Conservation (phyloP, 2,113 vertebrate species). For the Ochotona curzoniae region DNA sequence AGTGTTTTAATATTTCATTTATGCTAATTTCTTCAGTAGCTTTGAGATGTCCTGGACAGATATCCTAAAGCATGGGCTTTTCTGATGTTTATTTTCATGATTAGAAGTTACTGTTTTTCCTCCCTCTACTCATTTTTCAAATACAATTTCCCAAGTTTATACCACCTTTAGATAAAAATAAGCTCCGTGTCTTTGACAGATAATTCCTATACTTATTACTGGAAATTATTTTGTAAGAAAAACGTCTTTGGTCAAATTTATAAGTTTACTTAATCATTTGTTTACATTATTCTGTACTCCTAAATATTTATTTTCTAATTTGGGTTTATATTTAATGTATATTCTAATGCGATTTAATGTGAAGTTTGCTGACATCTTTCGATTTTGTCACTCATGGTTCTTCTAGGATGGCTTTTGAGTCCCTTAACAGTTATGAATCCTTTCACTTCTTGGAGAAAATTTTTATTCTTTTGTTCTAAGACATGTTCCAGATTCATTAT, state of each 20-base stretch:
- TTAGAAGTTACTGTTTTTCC: not conserved
- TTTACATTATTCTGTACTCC: not conserved
- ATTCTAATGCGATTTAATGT: not conserved
- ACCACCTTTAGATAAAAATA: not conserved
- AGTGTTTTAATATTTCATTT: not conserved
- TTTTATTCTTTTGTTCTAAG: not conserved
- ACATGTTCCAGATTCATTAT: not conserved
- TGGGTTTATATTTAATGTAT: not conserved
- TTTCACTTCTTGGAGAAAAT: not conserved
- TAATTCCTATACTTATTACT: not conserved
- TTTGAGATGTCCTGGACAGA: not conserved
- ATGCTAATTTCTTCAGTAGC: not conserved
- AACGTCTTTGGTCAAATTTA: not conserved
- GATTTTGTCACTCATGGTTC: not conserved
- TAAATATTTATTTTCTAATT: not conserved
- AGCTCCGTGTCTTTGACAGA: not conserved
- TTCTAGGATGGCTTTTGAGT: not conserved
- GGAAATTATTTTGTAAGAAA: not conserved
- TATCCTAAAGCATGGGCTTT: not conserved
- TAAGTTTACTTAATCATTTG: slow-evolving; percentile 25
- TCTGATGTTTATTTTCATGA: not conserved
- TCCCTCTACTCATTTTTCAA: not conserved
- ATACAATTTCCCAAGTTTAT: not conserved
- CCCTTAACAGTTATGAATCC: not conserved
- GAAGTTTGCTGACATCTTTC: not conserved